Evolutionary conservation across 1,140 invertebrate genomes (phyloP), one percentile per base, ranked within the genome.

Genomic region (Eriocheir sinensis): DNA sequence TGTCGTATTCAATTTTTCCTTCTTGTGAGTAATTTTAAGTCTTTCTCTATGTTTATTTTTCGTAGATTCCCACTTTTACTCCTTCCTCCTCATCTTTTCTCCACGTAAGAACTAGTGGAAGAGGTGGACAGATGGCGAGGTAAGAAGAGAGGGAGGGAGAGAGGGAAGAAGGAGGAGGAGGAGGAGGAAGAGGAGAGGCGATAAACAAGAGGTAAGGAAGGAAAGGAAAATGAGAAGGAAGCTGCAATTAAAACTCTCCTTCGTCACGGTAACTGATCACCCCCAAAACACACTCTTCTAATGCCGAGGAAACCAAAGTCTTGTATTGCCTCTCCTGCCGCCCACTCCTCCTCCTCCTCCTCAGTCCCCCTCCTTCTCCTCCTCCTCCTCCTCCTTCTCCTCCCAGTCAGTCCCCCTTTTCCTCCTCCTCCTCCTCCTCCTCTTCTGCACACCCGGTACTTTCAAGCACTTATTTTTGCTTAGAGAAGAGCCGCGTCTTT

Each of bases 271-370:
- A 89, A 89, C 53, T 89, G 53, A 89, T 89, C 88, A 30, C 21
- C 88, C 8, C 38, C 88, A 53, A 89, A 89, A n/a, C 32, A 89
- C 44, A 89, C 44, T n/a, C 41, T 89, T 60, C 88, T 89, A 60
- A 53, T 40, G 38, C 38, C 41, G 30, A 15, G 88, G 34, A 89
- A 53, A 89, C 60, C 9, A 72, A 72, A 72, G 27, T 72, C 60
- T 72, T 72, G 60, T 72, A 72, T n/a, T 72, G 27, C n/a, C n/a
- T 15, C 21, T 44, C 44, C 79, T 40, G 30, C 32, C 32, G 2
- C 30, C 8, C n/a, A 12, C 27, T 17, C 21, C 6, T 32, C 30
- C 6, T n/a, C 34, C 89, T 72, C 30, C n/a, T 30, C 53, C 89
- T 91, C 38, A 9, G 8, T 72, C 89, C 17, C 60, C 8, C n/a